These are phyloP conservation scores for Corvus moneduloides DNA, from an alignment of 2,113 vertebrate species.

Conservation along the genomic window DNA sequence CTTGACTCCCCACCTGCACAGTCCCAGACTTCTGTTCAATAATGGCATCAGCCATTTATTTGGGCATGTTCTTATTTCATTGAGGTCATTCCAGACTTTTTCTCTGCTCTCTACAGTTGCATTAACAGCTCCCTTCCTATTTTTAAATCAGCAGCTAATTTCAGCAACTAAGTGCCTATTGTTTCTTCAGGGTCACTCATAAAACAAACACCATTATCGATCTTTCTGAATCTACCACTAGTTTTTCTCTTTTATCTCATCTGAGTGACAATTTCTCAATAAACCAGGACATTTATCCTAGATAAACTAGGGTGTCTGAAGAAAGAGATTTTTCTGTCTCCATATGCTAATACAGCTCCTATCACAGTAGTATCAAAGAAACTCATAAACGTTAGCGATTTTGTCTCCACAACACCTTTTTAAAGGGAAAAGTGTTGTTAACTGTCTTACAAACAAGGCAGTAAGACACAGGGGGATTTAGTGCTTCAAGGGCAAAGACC, in stretches of 20 bases:
- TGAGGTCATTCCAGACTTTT: constrained; percentile 52
- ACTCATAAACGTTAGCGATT: neutral
- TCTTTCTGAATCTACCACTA: constrained; percentile 32
- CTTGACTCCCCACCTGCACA: neutral
- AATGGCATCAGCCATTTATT: neutral
- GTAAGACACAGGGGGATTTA: neutral
- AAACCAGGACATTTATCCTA: constrained; percentile 14
- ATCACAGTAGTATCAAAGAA: neutral
- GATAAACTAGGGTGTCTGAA: constrained; percentile 2
- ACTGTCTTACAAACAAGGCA: neutral
- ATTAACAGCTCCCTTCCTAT: constrained; percentile 61
- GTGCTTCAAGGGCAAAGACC: neutral
- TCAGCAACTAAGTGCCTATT: constrained; percentile 62
- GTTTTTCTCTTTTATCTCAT: constrained; percentile 44
- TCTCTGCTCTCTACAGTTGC: neutral
- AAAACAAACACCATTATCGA: constrained; percentile 61
- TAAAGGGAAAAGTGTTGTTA: neutral
- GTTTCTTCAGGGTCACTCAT: constrained; percentile 62
- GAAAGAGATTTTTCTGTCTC: neutral
- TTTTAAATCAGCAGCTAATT: constrained; percentile 64
- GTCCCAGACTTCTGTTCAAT: neutral
- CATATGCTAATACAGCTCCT: neutral
- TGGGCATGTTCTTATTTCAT: constrained; percentile 12
- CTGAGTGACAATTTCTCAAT: constrained; percentile 18
- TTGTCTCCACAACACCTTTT: neutral